phyloP scores from a whole-genome alignment of 2,797 vertebrate species.

The Etheostoma nigrum region DNA sequence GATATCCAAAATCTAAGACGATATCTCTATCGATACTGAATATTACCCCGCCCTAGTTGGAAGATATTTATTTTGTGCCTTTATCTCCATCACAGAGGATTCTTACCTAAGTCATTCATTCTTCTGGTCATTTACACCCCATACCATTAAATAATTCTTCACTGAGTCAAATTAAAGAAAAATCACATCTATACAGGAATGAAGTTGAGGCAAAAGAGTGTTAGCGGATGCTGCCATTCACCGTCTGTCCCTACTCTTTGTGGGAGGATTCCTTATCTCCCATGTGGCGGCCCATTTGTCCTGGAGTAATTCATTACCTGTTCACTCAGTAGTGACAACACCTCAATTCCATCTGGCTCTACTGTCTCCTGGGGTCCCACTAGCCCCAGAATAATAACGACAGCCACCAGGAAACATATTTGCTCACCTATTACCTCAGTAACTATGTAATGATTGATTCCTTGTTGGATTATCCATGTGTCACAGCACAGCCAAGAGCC shows the following conservation, averaged over 20 bases:
- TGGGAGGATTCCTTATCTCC: slow-evolving; percentile 72
- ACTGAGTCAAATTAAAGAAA: neutral
- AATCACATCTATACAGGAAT: neutral
- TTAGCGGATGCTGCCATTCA: slow-evolving; percentile 54
- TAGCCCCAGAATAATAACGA: slow-evolving; percentile 76
- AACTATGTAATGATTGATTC: slow-evolving; percentile 83
- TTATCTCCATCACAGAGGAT: slow-evolving; percentile 11
- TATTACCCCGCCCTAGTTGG: neutral
- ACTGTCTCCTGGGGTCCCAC: slow-evolving; percentile 64
- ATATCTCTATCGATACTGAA: too few relatives aligned
- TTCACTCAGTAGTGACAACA: slow-evolving; percentile 83
- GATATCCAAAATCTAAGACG: too few relatives aligned
- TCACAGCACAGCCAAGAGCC: slow-evolving; percentile 71
- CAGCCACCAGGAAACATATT: slow-evolving; percentile 80
- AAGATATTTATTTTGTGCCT: slow-evolving; percentile 23
- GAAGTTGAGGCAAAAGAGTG: slow-evolving; percentile 19
- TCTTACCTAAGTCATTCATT: slow-evolving; percentile 15
- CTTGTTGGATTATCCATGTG: slow-evolving; percentile 79
- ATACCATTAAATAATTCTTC: neutral
- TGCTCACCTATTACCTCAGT: slow-evolving; percentile 81
- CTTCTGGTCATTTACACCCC: neutral
- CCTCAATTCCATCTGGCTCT: slow-evolving; percentile 84
- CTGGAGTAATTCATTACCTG: slow-evolving; percentile 85
- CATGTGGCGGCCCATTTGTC: slow-evolving; percentile 81
- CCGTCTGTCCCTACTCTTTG: slow-evolving; percentile 49